A percentile compares a stretch with the other conserved stretches of the same genome.
Conservation (phyloP, 2,888 invertebrate species). For the Eulithis prunata region DNA sequence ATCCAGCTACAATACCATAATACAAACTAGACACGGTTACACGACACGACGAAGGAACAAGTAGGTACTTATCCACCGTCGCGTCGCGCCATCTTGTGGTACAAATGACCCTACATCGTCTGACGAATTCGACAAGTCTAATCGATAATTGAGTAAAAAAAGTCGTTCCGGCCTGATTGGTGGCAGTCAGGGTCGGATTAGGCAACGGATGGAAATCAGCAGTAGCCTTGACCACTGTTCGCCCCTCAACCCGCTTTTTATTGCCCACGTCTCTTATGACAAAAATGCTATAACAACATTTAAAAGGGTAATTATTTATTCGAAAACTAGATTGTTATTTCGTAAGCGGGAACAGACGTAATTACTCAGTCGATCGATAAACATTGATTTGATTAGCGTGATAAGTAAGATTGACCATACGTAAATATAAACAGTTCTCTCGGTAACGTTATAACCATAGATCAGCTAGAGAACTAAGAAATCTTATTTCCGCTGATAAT, state of each 20-base stretch:
- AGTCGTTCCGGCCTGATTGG: constrained; percentile 81
- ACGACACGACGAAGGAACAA: background rate
- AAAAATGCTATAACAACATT: constrained; percentile 37
- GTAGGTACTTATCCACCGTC: background rate
- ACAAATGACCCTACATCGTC: constrained; percentile 33
- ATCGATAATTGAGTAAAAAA: constrained; percentile 73
- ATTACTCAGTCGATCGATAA: background rate
- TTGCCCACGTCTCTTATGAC: constrained; percentile 52
- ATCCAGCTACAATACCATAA: background rate
- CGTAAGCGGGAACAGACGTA: constrained; percentile 39
- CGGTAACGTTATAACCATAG: too few species aligned
- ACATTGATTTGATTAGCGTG: background rate
- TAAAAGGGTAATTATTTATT: constrained; percentile 30
- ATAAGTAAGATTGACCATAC: background rate
- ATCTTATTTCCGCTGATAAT: background rate
- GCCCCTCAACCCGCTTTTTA: constrained; percentile 72
- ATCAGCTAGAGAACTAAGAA: too few species aligned
- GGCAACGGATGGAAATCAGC: constrained; percentile 76
- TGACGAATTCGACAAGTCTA: constrained; percentile 52
- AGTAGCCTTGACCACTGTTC: constrained; percentile 71
- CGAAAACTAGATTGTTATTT: constrained; percentile 38
- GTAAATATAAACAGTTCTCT: background rate
- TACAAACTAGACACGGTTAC: background rate
- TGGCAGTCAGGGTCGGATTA: constrained; percentile 76
- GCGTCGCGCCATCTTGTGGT: constrained; percentile 28